Percentiles rank a stretch among this genome's conserved stretches.
phyloP scores from a whole-genome alignment of 2,797 vertebrate species.

The Alca torda region DNA sequence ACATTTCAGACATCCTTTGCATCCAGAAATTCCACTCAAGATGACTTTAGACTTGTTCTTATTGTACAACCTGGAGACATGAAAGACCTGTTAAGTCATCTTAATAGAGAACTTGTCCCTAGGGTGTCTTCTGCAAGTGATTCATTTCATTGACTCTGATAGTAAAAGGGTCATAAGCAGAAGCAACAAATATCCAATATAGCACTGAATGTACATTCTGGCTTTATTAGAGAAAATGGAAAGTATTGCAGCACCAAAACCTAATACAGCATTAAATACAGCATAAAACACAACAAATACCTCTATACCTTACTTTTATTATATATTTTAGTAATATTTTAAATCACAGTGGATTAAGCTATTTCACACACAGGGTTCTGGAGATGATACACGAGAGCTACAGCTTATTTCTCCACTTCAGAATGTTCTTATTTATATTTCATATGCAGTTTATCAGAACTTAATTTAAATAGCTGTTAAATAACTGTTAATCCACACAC shows the following conservation, averaged over 20 bases:
- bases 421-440: neutral
- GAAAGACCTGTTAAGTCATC: constrained; percentile 54
- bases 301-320: constrained; percentile 14
- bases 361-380: neutral
- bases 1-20: neutral
- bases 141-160: constrained; percentile 54
- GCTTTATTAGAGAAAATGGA: constrained; percentile 39
- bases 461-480: constrained; percentile 23
- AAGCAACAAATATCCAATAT: constrained; percentile 44
- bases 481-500: neutral
- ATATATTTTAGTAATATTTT: neutral
- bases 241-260: constrained; percentile 1
- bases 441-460: neutral
- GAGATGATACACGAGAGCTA: neutral
- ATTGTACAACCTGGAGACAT: constrained; percentile 17
- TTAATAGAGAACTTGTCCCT: constrained; percentile 41
- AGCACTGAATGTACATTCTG: constrained; percentile 5
- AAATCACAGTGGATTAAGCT: neutral
- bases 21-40: constrained; percentile 27
- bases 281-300: constrained; percentile 19
- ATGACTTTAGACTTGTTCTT: constrained; percentile 42
- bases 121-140: constrained; percentile 47
- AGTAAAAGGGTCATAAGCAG: constrained; percentile 57
- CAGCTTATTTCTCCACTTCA: neutral
- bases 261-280: constrained; percentile 25